A percentile compares a stretch with the other conserved stretches of the same genome.
Evolutionary conservation across 2,797 vertebrate species (phyloP).

Genomic region (Pseudopleuronectes americanus): DNA sequence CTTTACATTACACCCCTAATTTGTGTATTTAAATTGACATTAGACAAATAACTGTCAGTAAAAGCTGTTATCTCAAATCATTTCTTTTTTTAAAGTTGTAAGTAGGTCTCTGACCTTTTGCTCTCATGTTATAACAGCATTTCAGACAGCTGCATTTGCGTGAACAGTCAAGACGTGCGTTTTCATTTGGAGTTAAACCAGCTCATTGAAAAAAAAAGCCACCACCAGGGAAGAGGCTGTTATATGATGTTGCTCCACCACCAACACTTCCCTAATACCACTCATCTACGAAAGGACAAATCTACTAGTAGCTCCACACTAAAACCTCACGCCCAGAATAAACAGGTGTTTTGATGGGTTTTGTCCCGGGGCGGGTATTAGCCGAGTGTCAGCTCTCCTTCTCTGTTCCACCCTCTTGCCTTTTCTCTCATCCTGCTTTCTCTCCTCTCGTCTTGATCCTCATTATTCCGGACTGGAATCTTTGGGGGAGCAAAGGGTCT

Average conservation of each 20-base stretch:
- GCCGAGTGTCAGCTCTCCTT: conserved; percentile 54
- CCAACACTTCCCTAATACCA: conserved; percentile 12
- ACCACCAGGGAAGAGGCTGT: conserved; percentile 16
- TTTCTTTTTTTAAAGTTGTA: too few species aligned
- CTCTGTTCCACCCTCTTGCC: conserved; percentile 62
- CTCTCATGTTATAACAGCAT: too few species aligned
- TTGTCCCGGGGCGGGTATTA: conserved; percentile 63
- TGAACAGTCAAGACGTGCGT: background rate
- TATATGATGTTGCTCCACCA: conserved; percentile 37
- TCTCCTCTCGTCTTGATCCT: conserved; percentile 71
- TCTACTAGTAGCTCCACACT: conserved; percentile 26
- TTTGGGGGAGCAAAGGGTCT: conserved; percentile 69
- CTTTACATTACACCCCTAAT: background rate
- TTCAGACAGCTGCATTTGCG: background rate
- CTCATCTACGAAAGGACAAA: conserved; percentile 24
- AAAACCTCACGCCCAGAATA: conserved; percentile 45
- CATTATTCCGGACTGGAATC: conserved; percentile 75
- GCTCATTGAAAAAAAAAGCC: conserved; percentile 13
- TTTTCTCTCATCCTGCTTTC: conserved; percentile 63
- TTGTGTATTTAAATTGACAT: too few species aligned
- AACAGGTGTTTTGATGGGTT: conserved; percentile 70
- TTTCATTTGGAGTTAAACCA: background rate
- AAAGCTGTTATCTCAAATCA: too few species aligned
- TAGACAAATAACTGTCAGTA: too few species aligned
- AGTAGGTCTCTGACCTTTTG: too few species aligned